Evolutionary conservation across 2,797 vertebrate genomes (phyloP).

Genomic region (Coccyzus lansbergi): DNA sequence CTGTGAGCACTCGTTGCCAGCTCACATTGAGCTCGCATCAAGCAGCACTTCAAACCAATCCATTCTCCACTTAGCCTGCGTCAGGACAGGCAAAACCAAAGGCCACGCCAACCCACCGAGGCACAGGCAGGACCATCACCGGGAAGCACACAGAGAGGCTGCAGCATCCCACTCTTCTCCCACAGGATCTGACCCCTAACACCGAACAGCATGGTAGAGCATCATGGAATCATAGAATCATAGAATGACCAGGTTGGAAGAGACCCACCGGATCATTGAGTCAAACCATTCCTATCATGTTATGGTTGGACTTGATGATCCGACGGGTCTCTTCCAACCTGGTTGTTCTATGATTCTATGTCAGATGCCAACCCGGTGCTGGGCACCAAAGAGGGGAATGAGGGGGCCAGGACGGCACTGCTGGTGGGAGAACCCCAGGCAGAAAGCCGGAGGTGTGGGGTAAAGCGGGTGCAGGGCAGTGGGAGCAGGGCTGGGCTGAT

Average conservation of each 20-base stretch:
- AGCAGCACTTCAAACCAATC: no score
- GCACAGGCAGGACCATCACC: neutral
- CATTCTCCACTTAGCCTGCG: no score
- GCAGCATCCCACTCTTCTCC: neutral
- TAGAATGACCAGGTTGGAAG: no score
- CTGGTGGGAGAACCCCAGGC: rapidly evolving
- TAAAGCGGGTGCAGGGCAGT: neutral
- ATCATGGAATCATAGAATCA: no score
- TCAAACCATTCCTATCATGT: no score
- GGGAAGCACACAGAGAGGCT: rapidly evolving
- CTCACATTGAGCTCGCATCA: no score
- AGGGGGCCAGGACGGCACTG: neutral
- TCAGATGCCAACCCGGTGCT: rapidly evolving
- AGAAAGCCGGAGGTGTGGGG: neutral
- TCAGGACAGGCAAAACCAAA: rapidly evolving
- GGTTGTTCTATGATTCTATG: no score
- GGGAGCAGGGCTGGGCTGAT: neutral
- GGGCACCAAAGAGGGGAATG: neutral
- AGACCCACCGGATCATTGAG: no score
- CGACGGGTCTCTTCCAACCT: no score
- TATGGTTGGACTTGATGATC: no score
- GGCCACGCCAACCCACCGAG: rapidly evolving
- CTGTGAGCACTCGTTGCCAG: no score
- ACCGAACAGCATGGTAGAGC: rapidly evolving
- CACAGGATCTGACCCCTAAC: rapidly evolving